Base-by-base conservation (phyloP, 2,888 invertebrate species). In the Synanthedon tipuliformis region DNA sequence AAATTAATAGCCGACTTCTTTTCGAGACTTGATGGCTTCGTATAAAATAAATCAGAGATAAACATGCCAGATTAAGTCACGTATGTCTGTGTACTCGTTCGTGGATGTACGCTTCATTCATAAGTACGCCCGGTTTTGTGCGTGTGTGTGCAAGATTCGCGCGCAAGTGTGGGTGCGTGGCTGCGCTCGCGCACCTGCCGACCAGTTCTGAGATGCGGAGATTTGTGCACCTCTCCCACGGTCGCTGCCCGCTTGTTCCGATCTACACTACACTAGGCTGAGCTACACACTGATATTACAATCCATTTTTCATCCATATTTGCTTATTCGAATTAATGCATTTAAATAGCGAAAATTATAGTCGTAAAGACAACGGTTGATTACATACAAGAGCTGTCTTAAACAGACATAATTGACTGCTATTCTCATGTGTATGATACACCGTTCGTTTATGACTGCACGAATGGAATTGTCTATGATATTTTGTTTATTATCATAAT, bases 141-240 rank as follows among this genome's bases (percentile, higher is more conserved):
- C 13, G 13, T 54, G 49, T 71, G 65, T 59, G 64, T 61, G 69
- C 60, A 64, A 50, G 64, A 65, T 59, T 64, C 60, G 69, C 60
- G 65, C 50, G 64, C 57, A 71, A 63, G 69, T 57, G 69, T 52
- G 62, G 60, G 66, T 57, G 61, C 54, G 60, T 49, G 53, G 62
- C 27, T 18, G 50, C 51, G 51, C 52, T 64, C 63, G 77, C 76
- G 81, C 87, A 87, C 87, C 87, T 87, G 87, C 86, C 87, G 82
- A 87, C 87, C 87, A 81, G 87, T 87, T 87, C 78, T 78, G 80
- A 85, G 86, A 86, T 85, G 86, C 84, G 82, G 85, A 87, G 87
- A 87, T 87, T 87, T 87, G 86, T 84, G 77, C 82, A 72, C 73
- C 83, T 84, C 83, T 87, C 87, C 86, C 87, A 86, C 87, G 87